Base-by-base conservation (phyloP, 2,797 vertebrate genomes). In the Buphagus erythrorhynchus region DNA sequence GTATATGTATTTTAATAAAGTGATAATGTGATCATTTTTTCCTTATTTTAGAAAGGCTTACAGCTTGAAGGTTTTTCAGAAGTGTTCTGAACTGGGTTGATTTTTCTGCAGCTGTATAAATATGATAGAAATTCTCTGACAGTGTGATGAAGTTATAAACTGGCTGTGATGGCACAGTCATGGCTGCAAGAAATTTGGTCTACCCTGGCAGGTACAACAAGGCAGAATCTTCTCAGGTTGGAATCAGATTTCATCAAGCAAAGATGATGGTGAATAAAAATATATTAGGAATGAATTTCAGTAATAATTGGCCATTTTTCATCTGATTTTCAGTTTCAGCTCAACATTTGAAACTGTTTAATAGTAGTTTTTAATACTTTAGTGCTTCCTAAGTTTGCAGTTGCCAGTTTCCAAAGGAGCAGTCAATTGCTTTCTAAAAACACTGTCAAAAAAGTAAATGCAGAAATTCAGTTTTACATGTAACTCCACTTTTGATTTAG, bases 81-180 rank as follows among this genome's bases (percentile, higher is more conserved):
- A 54, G 15, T 40, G 26, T 36, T 46, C 24, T 52, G 18, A 52
- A 20, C 29, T 74, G 61, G 45, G n/a, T 33, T 89, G 51, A 9
- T 89, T 92, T 86, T 84, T 71, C 66, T 75, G 25, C 59, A 77
- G 67, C 67, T 95, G 89, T 82, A 76, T 83, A 87, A 94, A 90
- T 74, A 86, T 73, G 74, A 89, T 65, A 73, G 85, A 62, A 65
- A 49, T 91, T 86, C 36, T 83, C 52, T 93, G 75, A 15, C 61
- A 72, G 10, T 15, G n/a, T 43, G 68, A 57, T 83, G 77, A 69
- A 71, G 16, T 55, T 74, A 45, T 33, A 57, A 87, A 40, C 20
- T 62, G 52, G 12, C 26, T 83, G 13, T 12, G 57, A 85, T 67
- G 57, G 16, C 74, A 61, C 11, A 48, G 45, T 6, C 16, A 11